phyloP scores from a whole-genome alignment of 2,888 invertebrate species.

The Epinotia nisella region DNA sequence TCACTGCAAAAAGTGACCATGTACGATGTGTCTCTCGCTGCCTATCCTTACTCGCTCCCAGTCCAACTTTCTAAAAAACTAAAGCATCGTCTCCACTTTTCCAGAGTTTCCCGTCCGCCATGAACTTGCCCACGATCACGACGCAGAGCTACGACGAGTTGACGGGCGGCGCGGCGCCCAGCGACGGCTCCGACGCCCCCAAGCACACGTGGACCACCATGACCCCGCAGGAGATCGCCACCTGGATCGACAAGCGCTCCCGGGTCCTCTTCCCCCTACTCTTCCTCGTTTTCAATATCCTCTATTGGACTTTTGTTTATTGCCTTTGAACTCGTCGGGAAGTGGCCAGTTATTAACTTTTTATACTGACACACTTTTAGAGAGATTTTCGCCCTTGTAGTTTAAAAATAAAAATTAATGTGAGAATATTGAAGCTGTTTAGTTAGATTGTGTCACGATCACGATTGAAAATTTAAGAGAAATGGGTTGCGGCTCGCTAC shows the following conservation, averaged over 20 bases:
- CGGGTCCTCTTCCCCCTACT: slow-evolving; percentile 90
- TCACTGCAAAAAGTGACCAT: too few species aligned
- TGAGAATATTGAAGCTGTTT: too few species aligned
- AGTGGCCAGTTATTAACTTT: neutral
- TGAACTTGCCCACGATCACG: slow-evolving; percentile 88
- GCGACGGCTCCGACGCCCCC: slow-evolving; percentile 71
- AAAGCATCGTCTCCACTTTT: slow-evolving; percentile 48
- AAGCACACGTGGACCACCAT: slow-evolving; percentile 89
- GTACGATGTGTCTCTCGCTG: too few species aligned
- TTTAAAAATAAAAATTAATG: too few species aligned
- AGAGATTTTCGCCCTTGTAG: neutral
- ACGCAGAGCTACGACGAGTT: slow-evolving; percentile 88
- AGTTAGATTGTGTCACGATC: too few species aligned
- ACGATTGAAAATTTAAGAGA: too few species aligned
- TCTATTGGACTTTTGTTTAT: slow-evolving; percentile 92
- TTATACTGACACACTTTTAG: too few species aligned
- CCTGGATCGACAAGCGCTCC: slow-evolving; percentile 93
- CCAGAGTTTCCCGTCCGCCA: slow-evolving; percentile 87
- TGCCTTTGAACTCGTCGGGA: slow-evolving; percentile 68
- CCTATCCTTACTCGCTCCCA: too few species aligned
- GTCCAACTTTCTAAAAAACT: neutral
- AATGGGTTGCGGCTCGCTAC: neutral
- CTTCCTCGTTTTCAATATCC: slow-evolving; percentile 91
- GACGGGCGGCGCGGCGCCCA: slow-evolving; percentile 58
- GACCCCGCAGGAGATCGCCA: slow-evolving; percentile 95